Conservation (phyloP, 2,888 invertebrate species). For the Trachelus tabidus region DNA sequence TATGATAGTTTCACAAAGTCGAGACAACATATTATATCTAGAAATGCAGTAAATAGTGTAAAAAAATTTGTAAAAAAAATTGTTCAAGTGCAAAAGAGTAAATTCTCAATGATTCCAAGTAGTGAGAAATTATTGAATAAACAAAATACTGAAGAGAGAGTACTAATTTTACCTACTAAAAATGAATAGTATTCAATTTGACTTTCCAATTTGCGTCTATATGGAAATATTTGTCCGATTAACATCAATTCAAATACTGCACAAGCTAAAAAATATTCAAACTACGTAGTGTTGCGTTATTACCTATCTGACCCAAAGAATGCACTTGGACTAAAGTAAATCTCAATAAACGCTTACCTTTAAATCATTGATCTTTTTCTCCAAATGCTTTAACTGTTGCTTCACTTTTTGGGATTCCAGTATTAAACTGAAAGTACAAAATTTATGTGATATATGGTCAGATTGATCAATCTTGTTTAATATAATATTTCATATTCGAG, state of each 20-base stretch:
- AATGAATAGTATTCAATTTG: not conserved
- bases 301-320: not conserved
- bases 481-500: slow-evolving; percentile 34
- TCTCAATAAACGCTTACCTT: slow-evolving; percentile 57
- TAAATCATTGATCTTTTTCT: slow-evolving; percentile 73
- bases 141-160: not conserved
- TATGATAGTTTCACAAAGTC: not conserved
- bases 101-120: not conserved
- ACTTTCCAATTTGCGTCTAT: not conserved
- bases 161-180: not conserved
- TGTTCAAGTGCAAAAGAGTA: no score
- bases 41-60: not conserved
- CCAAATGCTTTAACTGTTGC: slow-evolving; percentile 71
- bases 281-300: not conserved
- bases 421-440: slow-evolving; percentile 60
- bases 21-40: not conserved
- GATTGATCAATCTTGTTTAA: slow-evolving; percentile 35
- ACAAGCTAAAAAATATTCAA: not conserved
- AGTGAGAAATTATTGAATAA: not conserved
- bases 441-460: slow-evolving; percentile 30
- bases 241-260: not conserved
- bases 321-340: not conserved
- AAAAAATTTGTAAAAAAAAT: no score
- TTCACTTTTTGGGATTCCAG: slow-evolving; percentile 73
- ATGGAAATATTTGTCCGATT: not conserved